phyloP scores from a whole-genome alignment of 2,888 invertebrate species.

The Drosophila sordidapex region DNA sequence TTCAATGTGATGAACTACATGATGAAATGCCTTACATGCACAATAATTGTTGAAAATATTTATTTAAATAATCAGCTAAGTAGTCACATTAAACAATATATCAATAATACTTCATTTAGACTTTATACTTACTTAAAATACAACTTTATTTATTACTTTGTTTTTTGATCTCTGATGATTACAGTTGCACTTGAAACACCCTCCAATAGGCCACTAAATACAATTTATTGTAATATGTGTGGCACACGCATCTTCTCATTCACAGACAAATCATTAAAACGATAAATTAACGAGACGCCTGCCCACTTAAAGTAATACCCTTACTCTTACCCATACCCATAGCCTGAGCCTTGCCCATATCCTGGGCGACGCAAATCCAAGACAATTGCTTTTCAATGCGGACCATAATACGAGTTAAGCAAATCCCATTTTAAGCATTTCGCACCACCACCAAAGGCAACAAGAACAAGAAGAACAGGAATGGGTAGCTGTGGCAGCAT shows the following conservation, averaged over 20 bases:
- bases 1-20: neutral
- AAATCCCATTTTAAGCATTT: slow-evolving; percentile 73
- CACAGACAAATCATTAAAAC: slow-evolving; percentile 72
- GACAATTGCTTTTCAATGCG: slow-evolving; percentile 82
- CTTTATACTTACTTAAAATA: neutral
- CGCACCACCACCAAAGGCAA: slow-evolving; percentile 54
- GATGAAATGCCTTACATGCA: neutral
- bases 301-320: slow-evolving; percentile 61
- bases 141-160: neutral
- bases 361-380: slow-evolving; percentile 67
- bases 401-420: slow-evolving; percentile 37
- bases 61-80: neutral
- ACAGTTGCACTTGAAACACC: neutral
- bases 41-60: neutral
- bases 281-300: slow-evolving; percentile 72
- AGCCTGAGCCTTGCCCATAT: neutral
- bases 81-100: too few species aligned
- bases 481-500: slow-evolving; percentile 3
- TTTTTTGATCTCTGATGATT: neutral
- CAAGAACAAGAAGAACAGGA: slow-evolving; percentile 11
- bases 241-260: slow-evolving; percentile 21
- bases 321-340: slow-evolving; percentile 20
- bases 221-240: slow-evolving; percentile 35
- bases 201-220: slow-evolving; percentile 29
- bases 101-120: too few species aligned